A percentile compares a stretch with the other conserved stretches of the same genome.
Evolutionary conservation across 2,797 vertebrate species (phyloP).

Genomic region (Nothura maculosa): DNA sequence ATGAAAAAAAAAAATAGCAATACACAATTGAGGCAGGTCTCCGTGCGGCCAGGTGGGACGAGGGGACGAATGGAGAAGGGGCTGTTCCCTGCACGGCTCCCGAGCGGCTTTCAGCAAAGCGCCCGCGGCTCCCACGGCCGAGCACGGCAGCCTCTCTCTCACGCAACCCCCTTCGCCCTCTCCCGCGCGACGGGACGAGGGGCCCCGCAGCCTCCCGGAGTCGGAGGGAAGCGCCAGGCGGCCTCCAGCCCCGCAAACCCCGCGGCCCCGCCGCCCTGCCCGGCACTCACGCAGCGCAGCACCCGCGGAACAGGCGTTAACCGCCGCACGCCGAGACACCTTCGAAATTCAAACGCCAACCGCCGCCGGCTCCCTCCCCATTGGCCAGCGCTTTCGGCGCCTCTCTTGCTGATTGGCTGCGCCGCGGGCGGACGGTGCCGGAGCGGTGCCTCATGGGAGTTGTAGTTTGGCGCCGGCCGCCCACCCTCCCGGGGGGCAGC

Average conservation of each 20-base stretch:
- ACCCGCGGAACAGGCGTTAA: rapidly evolving
- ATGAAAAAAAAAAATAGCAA: background rate
- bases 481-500: too few species aligned
- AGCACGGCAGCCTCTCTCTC: rapidly evolving
- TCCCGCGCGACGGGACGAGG: background rate
- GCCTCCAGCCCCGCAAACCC: background rate
- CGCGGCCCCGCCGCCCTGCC: background rate
- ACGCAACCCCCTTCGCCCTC: rapidly evolving
- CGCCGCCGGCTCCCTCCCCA: background rate
- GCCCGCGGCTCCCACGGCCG: background rate
- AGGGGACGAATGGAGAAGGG: too few species aligned
- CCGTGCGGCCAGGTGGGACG: rapidly evolving
- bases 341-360: background rate
- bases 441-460: background rate
- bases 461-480: rapidly evolving
- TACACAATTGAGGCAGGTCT: rapidly evolving
- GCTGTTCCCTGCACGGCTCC: rapidly evolving
- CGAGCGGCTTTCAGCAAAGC: too few species aligned
- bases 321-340: rapidly evolving
- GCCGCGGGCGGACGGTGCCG: background rate
- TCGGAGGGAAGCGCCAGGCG: background rate
- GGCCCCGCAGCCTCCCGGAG: background rate
- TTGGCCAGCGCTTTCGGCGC: background rate
- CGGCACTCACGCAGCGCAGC: background rate
- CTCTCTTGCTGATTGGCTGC: background rate